phyloP scores from a whole-genome alignment of 2,888 invertebrate genomes.

The Tetragonula carbonaria region DNA sequence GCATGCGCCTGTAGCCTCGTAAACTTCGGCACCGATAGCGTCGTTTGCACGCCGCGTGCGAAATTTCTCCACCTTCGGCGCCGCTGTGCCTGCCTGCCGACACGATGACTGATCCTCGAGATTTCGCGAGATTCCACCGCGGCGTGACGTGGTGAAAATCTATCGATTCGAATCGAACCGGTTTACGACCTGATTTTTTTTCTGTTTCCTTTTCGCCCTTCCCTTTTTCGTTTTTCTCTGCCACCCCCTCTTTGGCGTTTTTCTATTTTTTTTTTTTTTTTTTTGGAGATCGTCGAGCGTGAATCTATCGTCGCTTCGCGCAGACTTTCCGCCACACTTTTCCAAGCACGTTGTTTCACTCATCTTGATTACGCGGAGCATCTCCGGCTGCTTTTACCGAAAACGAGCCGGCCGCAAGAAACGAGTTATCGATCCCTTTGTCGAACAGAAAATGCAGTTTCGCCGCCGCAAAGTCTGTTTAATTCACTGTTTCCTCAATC shows the following conservation, averaged over 20 bases:
- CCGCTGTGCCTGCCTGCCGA: background rate
- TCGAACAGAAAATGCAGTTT: background rate
- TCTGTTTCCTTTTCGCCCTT: background rate
- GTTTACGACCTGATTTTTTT: background rate
- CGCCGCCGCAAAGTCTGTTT: background rate
- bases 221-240: too few relatives aligned
- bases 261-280: background rate
- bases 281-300: background rate
- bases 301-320: background rate
- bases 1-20: background rate
- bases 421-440: slow-evolving; percentile 15
- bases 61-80: background rate
- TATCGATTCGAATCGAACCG: background rate
- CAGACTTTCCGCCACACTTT: background rate
- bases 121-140: background rate
- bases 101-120: background rate
- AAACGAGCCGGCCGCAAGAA: background rate
- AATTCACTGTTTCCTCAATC: background rate
- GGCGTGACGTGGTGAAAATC: background rate
- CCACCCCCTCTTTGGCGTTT: too few relatives aligned
- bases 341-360: background rate
- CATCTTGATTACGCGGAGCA: slow-evolving; percentile 1
- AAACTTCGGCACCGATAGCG: background rate
- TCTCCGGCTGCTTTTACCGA: background rate
- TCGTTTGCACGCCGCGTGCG: background rate